phyloP scores from a whole-genome alignment of 2,113 vertebrate genomes.

The Tupaia chinensis region DNA sequence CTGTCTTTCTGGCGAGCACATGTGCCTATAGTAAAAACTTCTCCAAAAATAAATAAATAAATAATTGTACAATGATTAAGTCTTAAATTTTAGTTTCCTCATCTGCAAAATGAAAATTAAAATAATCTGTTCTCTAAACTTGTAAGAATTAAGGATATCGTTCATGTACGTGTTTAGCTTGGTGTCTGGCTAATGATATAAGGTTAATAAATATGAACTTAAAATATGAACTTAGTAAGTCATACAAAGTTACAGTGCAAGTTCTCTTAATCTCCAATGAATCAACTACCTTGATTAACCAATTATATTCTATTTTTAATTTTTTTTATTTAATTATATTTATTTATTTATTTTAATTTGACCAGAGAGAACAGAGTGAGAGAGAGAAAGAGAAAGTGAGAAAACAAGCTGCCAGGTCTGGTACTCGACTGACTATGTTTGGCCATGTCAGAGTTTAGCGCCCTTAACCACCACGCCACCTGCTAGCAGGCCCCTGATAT shows the following conservation, averaged over 20 bases:
- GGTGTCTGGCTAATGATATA: background rate
- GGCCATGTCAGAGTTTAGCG: no score
- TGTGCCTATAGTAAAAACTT: no score
- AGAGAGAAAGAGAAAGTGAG: no score
- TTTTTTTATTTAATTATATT: no score
- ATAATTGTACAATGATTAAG: background rate
- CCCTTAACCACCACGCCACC: no score
- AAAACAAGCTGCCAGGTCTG: no score
- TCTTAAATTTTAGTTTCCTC: conserved; percentile 32
- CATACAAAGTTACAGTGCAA: conserved; percentile 4
- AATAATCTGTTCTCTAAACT: background rate
- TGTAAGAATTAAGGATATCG: conserved; percentile 14
- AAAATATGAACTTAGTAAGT: background rate
- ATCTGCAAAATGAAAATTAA: conserved; percentile 3
- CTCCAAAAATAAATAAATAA: no score
- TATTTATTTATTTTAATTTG: no score
- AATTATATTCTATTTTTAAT: background rate
- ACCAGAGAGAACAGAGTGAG: no score
- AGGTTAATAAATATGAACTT: background rate
- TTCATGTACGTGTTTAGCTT: background rate
- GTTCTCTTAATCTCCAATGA: background rate
- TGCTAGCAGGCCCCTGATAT: no score
- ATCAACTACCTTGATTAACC: background rate
- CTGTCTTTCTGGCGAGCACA: no score
- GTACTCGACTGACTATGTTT: no score